Percentiles rank a stretch among this genome's conserved stretches.
These are phyloP conservation scores for Microcaecilia unicolor DNA, from an alignment of 2,797 vertebrate genomes.

Conservation along the genomic window DNA sequence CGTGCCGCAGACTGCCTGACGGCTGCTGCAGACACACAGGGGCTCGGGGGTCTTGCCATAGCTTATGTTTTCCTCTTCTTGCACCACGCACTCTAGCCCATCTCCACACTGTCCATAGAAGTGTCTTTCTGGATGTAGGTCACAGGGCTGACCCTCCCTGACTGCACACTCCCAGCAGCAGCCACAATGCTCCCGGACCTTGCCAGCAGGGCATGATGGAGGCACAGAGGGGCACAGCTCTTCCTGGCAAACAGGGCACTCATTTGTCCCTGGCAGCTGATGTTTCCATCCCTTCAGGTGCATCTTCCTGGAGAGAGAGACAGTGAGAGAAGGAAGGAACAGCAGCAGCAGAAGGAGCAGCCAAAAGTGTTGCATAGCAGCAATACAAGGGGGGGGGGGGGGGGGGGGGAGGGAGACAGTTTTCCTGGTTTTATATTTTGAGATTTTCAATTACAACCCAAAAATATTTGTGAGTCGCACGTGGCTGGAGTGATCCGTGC, in stretches of 20 bases:
- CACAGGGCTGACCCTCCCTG: slow-evolving; percentile 35
- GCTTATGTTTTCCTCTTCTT: background rate
- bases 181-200: slow-evolving; percentile 24
- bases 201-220: slow-evolving; percentile 23
- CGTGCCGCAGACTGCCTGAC: slow-evolving; percentile 29
- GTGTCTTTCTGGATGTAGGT: slow-evolving; percentile 6
- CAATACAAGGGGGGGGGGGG: too few species aligned
- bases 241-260: slow-evolving; percentile 24
- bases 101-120: slow-evolving; percentile 31
- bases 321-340: background rate
- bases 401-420: too few species aligned
- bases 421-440: too few species aligned
- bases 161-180: slow-evolving; percentile 46
- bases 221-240: slow-evolving; percentile 19
- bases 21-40: slow-evolving; percentile 26
- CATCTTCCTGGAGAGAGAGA: slow-evolving; percentile 4
- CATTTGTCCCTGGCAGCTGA: background rate
- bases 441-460: too few species aligned
- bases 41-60: slow-evolving; percentile 7
- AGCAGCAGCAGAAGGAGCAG: background rate
- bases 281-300: slow-evolving; percentile 17
- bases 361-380: too few species aligned
- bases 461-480: too few species aligned
- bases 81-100: slow-evolving; percentile 22
- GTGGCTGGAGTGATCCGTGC: too few species aligned